Conservation (phyloP, 2,113 vertebrate genomes). For the Mohoua ochrocephala region DNA sequence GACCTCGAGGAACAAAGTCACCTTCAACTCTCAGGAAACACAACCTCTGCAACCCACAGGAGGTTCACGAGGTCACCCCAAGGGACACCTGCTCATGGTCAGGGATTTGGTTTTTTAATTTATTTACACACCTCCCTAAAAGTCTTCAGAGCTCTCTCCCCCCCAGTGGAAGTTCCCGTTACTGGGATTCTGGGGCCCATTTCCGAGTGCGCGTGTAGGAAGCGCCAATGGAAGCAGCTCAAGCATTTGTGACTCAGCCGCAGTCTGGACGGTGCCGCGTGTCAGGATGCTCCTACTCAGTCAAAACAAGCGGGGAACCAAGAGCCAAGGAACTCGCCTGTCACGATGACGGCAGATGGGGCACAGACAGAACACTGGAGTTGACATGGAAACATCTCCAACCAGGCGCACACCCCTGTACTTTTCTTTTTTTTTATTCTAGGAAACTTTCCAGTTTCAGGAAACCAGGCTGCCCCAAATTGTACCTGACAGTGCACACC, state of each 20-base stretch:
- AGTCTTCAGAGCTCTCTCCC: neutral
- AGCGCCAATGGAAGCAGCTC: neutral
- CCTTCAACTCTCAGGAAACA: accelerated
- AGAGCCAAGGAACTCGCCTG: neutral
- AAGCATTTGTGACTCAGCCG: neutral
- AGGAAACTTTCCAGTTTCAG: neutral
- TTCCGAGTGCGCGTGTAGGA: neutral
- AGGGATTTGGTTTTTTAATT: accelerated
- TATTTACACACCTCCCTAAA: accelerated
- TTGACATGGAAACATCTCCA: neutral
- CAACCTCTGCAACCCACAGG: neutral
- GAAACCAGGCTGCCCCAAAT: neutral
- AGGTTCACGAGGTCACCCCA: neutral
- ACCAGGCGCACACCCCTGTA: neutral
- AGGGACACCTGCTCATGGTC: accelerated
- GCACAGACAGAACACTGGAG: neutral
- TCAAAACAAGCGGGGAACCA: neutral
- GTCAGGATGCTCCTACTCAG: conserved; percentile 17
- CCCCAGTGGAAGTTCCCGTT: neutral
- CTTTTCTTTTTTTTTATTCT: neutral
- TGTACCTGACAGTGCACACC: neutral
- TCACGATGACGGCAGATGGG: neutral
- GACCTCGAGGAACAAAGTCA: neutral
- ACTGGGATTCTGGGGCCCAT: neutral
- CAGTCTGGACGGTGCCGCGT: neutral